phyloP scores from a whole-genome alignment of 2,888 invertebrate genomes.

The Troides oblongomaculatus region DNA sequence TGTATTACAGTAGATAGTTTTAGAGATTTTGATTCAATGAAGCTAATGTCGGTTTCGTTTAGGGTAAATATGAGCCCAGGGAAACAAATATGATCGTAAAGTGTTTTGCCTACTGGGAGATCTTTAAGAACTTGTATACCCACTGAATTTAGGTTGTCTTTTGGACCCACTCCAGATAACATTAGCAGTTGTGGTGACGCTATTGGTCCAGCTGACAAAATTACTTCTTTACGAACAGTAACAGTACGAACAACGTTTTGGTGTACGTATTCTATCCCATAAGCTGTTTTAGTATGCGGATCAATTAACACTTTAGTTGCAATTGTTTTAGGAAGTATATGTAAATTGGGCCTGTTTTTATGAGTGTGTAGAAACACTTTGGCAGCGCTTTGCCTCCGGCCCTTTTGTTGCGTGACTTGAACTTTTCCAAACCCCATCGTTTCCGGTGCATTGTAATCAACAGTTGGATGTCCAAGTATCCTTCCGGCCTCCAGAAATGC shows the following conservation, averaged over 20 bases:
- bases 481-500: slow-evolving; percentile 82
- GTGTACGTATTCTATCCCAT: slow-evolving; percentile 84
- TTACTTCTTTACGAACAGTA: slow-evolving; percentile 87
- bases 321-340: slow-evolving; percentile 82
- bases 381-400: slow-evolving; percentile 83
- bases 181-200: slow-evolving; percentile 94
- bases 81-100: slow-evolving; percentile 83
- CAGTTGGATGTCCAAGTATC: slow-evolving; percentile 82
- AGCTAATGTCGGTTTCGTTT: slow-evolving; percentile 60
- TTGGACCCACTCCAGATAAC: slow-evolving; percentile 87
- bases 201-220: slow-evolving; percentile 91
- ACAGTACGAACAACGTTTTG: slow-evolving; percentile 71
- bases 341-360: slow-evolving; percentile 82
- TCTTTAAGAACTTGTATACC: slow-evolving; percentile 81
- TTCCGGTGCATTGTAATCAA: slow-evolving; percentile 84
- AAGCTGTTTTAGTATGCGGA: slow-evolving; percentile 80
- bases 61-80: slow-evolving; percentile 68
- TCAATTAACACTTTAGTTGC: slow-evolving; percentile 85
- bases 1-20: slow-evolving; percentile 40
- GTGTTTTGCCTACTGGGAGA: slow-evolving; percentile 83
- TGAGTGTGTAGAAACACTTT: slow-evolving; percentile 82
- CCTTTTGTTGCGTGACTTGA: slow-evolving; percentile 80
- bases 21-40: slow-evolving; percentile 48
- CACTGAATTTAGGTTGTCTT: slow-evolving; percentile 72
- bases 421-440: slow-evolving; percentile 84